Evolutionary conservation across 2,888 invertebrate genomes (phyloP), one percentile per base, ranked within the genome.

Genomic region (Chydorus sphaericus): DNA sequence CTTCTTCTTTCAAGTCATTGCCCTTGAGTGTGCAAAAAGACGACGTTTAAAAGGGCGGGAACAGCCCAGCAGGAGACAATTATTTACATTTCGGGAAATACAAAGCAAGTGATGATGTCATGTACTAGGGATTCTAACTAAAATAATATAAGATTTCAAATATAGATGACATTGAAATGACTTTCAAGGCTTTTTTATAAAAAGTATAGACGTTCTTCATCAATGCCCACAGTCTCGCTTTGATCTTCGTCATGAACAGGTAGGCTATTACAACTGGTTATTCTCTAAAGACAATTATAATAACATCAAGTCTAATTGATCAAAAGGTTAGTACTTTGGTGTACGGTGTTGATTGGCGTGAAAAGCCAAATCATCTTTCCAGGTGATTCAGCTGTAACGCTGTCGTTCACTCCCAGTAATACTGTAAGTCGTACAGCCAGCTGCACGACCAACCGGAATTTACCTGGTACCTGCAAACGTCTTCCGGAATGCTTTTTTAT

Each of bases 401-500:
- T 31, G n/a, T 31, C 20, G 30, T 4, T 44, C 14, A 10, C 20
- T 28, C 23, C 14, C 11, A 23, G 52, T 33, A 14, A 20, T n/a
- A n/a, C n/a, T n/a, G n/a, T n/a, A n/a, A n/a, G n/a, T n/a, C n/a
- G n/a, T n/a, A n/a, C n/a, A n/a, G 20, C 36, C 26, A 49, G 30
- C 20, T 66, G 68, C 60, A 60, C 57, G 11, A 65, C 65, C 6
- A 56, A 59, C 14, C 58, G 56, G n/a, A 66, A 67, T 0, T 62
- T 64, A 53, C 59, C 62, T 1, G 69, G 69, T 4, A 56, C 61
- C 4, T 69, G 69, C 57, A 62, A 65, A 14, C 67, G 67, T 8
- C 61, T 69, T n/a, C 64, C 67, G 48, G 64, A 64, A 57, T 69
- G 69, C 57, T 61, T 67, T 56, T 64, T 66, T 5, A 67, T 69